Evolutionary conservation across 1,140 invertebrate genomes (phyloP).

Genomic region (Sesamia nonagrioides): DNA sequence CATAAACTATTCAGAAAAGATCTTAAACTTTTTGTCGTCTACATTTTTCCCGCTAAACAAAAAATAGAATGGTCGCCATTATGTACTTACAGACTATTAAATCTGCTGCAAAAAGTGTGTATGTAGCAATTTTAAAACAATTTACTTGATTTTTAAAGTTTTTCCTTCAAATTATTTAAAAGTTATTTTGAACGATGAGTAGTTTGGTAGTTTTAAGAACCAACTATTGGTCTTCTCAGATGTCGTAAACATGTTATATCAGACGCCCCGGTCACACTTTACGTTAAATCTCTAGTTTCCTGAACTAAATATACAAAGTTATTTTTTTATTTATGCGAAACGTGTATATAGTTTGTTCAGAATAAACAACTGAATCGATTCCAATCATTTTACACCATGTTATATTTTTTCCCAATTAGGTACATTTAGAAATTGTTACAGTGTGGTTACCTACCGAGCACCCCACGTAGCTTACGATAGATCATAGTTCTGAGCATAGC

Average conservation of each 20-base stretch:
- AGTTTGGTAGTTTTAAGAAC: not conserved
- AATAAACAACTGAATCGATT: too few species aligned
- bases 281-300: too few species aligned
- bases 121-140: slow-evolving; percentile 37
- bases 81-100: slow-evolving; percentile 24
- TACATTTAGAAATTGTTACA: too few species aligned
- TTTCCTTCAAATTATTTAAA: slow-evolving; percentile 13
- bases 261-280: too few species aligned
- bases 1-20: slow-evolving; percentile 19
- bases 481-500: too few species aligned
- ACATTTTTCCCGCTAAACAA: slow-evolving; percentile 22
- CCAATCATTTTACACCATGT: too few species aligned
- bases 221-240: not conserved
- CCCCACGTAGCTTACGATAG: too few species aligned
- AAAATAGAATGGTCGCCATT: slow-evolving; percentile 9
- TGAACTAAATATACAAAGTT: too few species aligned
- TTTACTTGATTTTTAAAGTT: slow-evolving; percentile 30
- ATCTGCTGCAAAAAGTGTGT: not conserved
- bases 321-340: too few species aligned
- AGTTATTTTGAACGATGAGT: slow-evolving; percentile 7
- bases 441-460: too few species aligned
- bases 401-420: too few species aligned
- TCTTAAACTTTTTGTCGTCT: slow-evolving; percentile 20
- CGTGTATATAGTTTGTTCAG: too few species aligned
- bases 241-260: not conserved